Evolutionary conservation across 2,113 vertebrate species (phyloP).

Genomic region (Nematolebias whitei): DNA sequence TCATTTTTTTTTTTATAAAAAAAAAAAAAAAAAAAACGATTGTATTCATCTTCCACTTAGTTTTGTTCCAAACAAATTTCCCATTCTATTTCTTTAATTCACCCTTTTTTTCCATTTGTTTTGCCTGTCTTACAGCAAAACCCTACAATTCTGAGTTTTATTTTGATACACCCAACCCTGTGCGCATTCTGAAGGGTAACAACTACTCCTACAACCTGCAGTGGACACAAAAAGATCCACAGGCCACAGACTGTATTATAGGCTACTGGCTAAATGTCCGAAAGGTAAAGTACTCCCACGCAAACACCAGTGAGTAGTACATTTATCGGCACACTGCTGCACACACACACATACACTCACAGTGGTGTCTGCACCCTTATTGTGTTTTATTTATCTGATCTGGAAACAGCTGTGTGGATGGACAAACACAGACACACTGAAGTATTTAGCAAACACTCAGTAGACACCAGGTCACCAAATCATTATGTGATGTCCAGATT

Average conservation of each 20-base stretch:
- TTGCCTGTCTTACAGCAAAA: constrained; percentile 78
- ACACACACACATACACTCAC: not conserved
- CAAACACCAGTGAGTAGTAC: not conserved
- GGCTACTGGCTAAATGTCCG: constrained; percentile 89
- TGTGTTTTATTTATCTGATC: not conserved
- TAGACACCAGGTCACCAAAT: too few relatives aligned
- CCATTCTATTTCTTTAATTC: not conserved
- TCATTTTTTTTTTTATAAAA: not conserved
- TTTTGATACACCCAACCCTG: constrained; percentile 95
- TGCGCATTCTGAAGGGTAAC: constrained; percentile 89
- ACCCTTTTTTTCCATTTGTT: not conserved
- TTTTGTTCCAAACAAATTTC: not conserved
- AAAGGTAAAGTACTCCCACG: constrained; percentile 82
- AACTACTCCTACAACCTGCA: constrained; percentile 96
- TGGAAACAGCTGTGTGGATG: not conserved
- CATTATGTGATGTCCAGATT: too few relatives aligned
- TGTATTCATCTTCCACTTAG: not conserved
- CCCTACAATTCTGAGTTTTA: constrained; percentile 97
- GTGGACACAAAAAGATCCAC: constrained; percentile 96
- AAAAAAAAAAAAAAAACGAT: too few relatives aligned
- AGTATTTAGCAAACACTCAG: constrained; percentile 1
- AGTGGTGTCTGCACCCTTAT: not conserved
- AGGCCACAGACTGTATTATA: constrained; percentile 89
- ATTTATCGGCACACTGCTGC: not conserved
- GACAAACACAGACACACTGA: constrained; percentile 6